These are phyloP conservation scores for Brachionus calyciflorus DNA, from an alignment of 1,140 invertebrate species.

Conservation along the genomic window DNA sequence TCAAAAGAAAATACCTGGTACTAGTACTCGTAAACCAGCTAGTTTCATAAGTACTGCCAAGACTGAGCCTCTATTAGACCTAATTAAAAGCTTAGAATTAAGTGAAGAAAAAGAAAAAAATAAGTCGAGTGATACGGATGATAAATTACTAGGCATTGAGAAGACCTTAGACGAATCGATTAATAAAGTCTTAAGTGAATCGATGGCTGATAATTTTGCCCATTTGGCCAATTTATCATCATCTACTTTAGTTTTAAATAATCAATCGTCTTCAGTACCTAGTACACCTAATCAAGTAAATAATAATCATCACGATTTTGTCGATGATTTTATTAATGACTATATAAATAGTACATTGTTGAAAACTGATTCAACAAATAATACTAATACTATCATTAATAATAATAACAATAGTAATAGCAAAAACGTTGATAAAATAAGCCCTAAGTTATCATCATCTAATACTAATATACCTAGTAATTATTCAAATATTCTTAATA, in stretches of 20 bases:
- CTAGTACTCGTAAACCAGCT: neutral
- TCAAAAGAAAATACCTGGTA: constrained; percentile 3
- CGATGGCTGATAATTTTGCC: neutral
- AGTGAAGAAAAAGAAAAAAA: neutral
- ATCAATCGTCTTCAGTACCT: neutral
- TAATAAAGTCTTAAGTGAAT: constrained; percentile 23
- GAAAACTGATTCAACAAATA: neutral
- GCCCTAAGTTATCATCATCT: too few relatives aligned
- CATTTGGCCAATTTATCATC: neutral
- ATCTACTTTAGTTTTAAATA: neutral
- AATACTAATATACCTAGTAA: too few relatives aligned
- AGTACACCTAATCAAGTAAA: neutral
- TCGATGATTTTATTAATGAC: constrained; percentile 23
- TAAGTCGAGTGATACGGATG: constrained; percentile 8
- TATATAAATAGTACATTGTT: constrained; percentile 32
- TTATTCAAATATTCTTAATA: too few relatives aligned
- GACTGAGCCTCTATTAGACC: constrained; percentile 10
- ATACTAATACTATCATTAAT: neutral
- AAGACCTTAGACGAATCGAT: constrained; percentile 27
- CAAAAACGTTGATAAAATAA: too few relatives aligned
- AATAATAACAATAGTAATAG: neutral
- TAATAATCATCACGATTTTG: constrained; percentile 9
- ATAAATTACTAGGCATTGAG: constrained; percentile 17
- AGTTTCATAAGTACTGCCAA: constrained; percentile 32
- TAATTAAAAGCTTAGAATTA: constrained; percentile 20